phyloP scores from a whole-genome alignment of 2,888 invertebrate species.

The Ophonus ardosiacus region DNA sequence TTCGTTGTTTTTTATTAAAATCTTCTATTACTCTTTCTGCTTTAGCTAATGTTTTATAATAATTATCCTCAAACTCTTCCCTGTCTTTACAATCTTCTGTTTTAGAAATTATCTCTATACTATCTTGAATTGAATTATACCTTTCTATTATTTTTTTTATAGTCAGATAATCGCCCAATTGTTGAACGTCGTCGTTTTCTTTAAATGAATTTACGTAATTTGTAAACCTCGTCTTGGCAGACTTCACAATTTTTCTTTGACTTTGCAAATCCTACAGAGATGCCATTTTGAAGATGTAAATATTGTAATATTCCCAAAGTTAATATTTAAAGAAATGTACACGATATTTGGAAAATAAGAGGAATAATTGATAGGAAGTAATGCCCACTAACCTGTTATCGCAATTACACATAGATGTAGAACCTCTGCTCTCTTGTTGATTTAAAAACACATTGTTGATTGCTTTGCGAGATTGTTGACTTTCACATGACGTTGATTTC shows the following conservation, averaged over 20 bases:
- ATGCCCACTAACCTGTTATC: not conserved
- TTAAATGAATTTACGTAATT: slow-evolving; percentile 7
- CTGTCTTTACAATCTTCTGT: slow-evolving; percentile 20
- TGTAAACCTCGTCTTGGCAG: slow-evolving; percentile 38
- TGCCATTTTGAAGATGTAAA: not conserved
- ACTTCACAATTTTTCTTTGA: slow-evolving; percentile 25
- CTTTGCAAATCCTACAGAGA: not conserved
- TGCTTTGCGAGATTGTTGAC: too few species aligned
- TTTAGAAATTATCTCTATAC: slow-evolving; percentile 7
- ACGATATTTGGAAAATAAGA: not conserved
- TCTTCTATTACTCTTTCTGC: slow-evolving; percentile 1
- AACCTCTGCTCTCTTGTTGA: not conserved
- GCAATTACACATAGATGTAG: not conserved
- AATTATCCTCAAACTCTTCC: not conserved
- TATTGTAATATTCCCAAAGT: too few species aligned
- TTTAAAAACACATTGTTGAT: not conserved
- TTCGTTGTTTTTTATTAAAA: not conserved
- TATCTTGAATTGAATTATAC: slow-evolving; percentile 28
- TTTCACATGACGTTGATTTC: not conserved
- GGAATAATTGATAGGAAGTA: not conserved
- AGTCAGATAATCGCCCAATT: not conserved
- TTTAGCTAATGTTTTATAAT: slow-evolving; percentile 13
- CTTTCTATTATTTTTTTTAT: slow-evolving; percentile 30
- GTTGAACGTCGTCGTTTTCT: not conserved
- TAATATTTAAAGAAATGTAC: not conserved